Base-by-base conservation (phyloP, 2,113 vertebrate species). In the Strix uralensis region DNA sequence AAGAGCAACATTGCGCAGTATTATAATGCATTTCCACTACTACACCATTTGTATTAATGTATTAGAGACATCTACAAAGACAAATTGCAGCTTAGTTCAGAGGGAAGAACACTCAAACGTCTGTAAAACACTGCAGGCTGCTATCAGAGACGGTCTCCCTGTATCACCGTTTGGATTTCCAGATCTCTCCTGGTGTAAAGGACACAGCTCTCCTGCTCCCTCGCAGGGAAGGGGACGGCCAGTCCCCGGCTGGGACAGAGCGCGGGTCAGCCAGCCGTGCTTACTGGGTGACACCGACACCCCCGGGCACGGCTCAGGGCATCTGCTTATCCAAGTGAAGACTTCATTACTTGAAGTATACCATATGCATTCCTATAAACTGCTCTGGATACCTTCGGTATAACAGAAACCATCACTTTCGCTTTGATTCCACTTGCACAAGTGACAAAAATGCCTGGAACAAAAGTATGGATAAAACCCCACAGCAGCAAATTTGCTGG, bases 51-150 rank as follows among this genome's bases (percentile, higher is more conserved):
- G 82, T 93, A 94, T 87, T 74, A 89, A 81, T 72, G 96, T 62
- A 72, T 91, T 87, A 57, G 92, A 95, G 83, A 95, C 84, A 87
- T 47, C 78, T 67, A 90, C 95, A 92, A 92, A 95, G 94, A 96
- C 91, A 92, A 95, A 95, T 38, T 26, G 81, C 94, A 91, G 81
- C 77, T 72, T 36, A 67, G 91, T 95, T 95, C 94, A 89, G 91
- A 92, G 86, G 62, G 77, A 96, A 80, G 92, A 96, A 32, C 85
- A 36, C 79, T 88, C 80, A 65, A 52, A 46, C 4, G 51, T 18
- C 94, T 89, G 94, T 59, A 81, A 52, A 92, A 86, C 22, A 27
- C 92, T 30, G 61, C 67, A 15, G 70, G 79, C 92, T 94, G 94
- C 94, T 80, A 17, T 46, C 16, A 3, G 57, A 78, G 46, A 84